A percentile compares a stretch with the other conserved stretches of the same genome.
Evolutionary conservation across 2,888 invertebrate genomes (phyloP).

Genomic region (Nasonia oneida): DNA sequence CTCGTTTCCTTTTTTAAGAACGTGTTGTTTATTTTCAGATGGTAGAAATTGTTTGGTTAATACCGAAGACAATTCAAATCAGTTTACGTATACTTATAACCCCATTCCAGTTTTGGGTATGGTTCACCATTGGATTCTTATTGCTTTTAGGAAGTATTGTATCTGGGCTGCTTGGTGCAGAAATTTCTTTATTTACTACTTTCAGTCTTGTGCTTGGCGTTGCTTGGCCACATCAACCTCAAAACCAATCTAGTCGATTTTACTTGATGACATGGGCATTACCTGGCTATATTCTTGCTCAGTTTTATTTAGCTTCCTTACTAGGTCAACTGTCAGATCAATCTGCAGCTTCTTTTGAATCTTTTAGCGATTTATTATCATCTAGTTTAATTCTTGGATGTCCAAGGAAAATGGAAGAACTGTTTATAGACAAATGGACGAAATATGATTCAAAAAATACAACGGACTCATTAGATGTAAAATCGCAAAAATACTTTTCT

Average conservation of each 20-base stretch:
- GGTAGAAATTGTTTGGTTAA: background rate
- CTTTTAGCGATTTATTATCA: conserved; percentile 66
- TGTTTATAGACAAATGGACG: conserved; percentile 65
- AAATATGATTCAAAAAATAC: background rate
- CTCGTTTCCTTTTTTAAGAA: background rate
- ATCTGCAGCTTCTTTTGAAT: conserved; percentile 66
- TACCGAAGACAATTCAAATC: background rate
- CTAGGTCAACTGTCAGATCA: conserved; percentile 71
- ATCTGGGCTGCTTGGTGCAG: conserved; percentile 64
- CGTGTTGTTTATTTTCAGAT: background rate
- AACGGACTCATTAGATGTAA: background rate
- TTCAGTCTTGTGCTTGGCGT: conserved; percentile 70
- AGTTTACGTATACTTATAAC: conserved; percentile 66
- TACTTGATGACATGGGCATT: conserved; percentile 72
- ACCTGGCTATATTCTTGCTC: conserved; percentile 72
- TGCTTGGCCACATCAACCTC: conserved; percentile 67
- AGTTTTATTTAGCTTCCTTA: conserved; percentile 73
- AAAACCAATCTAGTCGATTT: conserved; percentile 67
- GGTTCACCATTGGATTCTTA: conserved; percentile 68
- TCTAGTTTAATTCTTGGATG: conserved; percentile 68
- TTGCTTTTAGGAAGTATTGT: conserved; percentile 67
- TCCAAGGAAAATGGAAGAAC: conserved; percentile 62
- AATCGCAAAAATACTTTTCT: conserved; percentile 63
- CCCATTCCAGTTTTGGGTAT: conserved; percentile 69
- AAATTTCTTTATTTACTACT: conserved; percentile 69